Conservation (phyloP, 2,797 vertebrate species). For the Dryobates pubescens region DNA sequence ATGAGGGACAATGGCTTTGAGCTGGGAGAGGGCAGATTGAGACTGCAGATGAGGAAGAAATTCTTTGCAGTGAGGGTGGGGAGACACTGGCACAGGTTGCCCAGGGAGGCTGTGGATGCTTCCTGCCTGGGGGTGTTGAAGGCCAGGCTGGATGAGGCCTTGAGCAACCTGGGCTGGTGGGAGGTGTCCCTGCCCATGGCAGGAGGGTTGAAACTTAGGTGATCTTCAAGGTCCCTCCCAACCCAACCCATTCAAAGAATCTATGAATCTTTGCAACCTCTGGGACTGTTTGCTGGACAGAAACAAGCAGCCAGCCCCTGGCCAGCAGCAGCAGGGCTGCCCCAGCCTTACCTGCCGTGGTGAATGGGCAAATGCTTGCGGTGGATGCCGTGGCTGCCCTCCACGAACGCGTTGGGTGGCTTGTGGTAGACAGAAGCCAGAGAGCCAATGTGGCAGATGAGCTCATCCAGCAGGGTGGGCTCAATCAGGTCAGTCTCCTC, state of each 20-base stretch:
- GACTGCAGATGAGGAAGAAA: no score
- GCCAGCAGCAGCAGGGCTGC: accelerated
- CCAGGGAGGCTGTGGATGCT: no score
- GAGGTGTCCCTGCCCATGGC: no score
- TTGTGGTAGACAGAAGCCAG: conserved; percentile 97
- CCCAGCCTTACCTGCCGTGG: conserved; percentile 88
- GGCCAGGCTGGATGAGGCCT: no score
- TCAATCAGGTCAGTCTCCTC: conserved; percentile 97
- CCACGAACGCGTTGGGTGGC: conserved; percentile 96
- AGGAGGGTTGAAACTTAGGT: no score
- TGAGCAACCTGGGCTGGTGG: no score
- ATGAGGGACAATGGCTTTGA: no score
- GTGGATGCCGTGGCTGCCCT: conserved; percentile 96
- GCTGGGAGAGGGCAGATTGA: no score
- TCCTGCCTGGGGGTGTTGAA: no score
- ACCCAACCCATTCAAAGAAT: no score
- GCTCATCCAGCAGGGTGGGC: conserved; percentile 93
- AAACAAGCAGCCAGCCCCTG: neutral
- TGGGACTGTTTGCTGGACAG: neutral
- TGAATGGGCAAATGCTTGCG: conserved; percentile 97
- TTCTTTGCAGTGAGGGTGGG: no score
- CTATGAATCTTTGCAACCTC: neutral
- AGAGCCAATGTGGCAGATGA: conserved; percentile 96
- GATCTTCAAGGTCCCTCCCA: neutral
- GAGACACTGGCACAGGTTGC: no score